Conservation (phyloP, 2,888 invertebrate genomes). For the Mesorhabditis spiculigera region DNA sequence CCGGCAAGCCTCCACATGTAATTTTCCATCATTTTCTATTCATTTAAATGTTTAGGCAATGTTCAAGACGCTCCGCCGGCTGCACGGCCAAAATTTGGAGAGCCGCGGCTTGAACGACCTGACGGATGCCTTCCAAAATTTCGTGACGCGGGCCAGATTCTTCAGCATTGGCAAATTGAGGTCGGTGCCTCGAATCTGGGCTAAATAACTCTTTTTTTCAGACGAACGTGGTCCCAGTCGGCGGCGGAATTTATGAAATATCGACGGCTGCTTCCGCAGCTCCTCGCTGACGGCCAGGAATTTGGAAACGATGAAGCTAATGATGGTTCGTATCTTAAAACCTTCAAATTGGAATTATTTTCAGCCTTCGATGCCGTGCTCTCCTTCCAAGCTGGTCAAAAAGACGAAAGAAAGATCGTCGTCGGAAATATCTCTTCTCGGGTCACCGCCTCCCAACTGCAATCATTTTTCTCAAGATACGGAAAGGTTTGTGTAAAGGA, state of each 20-base stretch:
- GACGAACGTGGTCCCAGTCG: conserved; percentile 58
- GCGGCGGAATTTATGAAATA: conserved; percentile 59
- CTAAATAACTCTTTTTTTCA: conserved; percentile 21
- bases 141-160: conserved; percentile 57
- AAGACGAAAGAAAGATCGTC: conserved; percentile 41
- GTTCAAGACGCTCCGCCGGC: conserved; percentile 55
- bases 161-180: conserved; percentile 55
- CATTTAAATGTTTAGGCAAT: background rate
- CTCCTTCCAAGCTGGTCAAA: conserved; percentile 32
- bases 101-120: conserved; percentile 57
- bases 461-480: conserved; percentile 56
- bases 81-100: conserved; percentile 57
- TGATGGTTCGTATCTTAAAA: conserved; percentile 29
- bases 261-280: conserved; percentile 55
- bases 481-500: conserved; percentile 44
- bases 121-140: conserved; percentile 56
- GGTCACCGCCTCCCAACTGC: conserved; percentile 54
- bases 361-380: conserved; percentile 43
- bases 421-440: conserved; percentile 53
- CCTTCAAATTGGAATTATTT: conserved; percentile 6
- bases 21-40: background rate
- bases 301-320: conserved; percentile 21
- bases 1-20: background rate
- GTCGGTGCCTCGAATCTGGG: conserved; percentile 22
- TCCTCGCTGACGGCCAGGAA: conserved; percentile 52